Conservation (phyloP, 2,797 vertebrate species). For the Iguana delicatissima region DNA sequence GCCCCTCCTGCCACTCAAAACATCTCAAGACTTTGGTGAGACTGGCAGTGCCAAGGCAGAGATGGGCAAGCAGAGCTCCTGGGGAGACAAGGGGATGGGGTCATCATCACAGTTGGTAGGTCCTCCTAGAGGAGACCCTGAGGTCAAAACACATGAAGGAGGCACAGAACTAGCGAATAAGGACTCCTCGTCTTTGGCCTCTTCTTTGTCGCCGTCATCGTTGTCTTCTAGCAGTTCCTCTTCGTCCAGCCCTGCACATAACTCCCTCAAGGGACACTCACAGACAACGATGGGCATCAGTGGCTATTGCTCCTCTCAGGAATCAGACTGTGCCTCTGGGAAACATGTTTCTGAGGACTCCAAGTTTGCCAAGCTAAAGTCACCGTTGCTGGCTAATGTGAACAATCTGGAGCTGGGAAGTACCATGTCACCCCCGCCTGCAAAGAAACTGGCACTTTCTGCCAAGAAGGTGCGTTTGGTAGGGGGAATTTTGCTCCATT, state of each 20-base stretch:
- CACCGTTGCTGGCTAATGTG: conserved; percentile 77
- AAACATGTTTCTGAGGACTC: conserved; percentile 76
- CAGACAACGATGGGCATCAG: conserved; percentile 7
- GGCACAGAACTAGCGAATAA: rapidly evolving
- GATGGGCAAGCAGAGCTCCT: conserved; percentile 75
- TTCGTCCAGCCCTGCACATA: conserved; percentile 56
- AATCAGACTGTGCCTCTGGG: conserved; percentile 18
- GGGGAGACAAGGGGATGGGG: conserved; percentile 78
- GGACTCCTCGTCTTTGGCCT: conserved; percentile 26
- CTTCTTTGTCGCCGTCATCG: conserved; percentile 2
- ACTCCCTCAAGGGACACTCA: conserved; percentile 34
- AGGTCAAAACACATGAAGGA: neutral
- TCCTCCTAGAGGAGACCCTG: conserved; percentile 70
- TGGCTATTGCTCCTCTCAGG: conserved; percentile 62
- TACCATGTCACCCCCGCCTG: conserved; percentile 88
- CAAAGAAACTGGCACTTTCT: conserved; percentile 90
- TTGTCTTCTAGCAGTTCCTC: conserved; percentile 22
- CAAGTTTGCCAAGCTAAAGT: conserved; percentile 79
- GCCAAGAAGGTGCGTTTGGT: conserved; percentile 89
- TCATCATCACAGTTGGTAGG: conserved; percentile 78
- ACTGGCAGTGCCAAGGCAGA: conserved; percentile 58
- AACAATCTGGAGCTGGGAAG: conserved; percentile 78
- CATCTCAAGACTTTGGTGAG: conserved; percentile 57
- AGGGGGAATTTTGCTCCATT: neutral
- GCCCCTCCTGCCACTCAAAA: conserved; percentile 66